Evolutionary conservation across 2,797 vertebrate genomes (phyloP).

Genomic region (Notolepis coatsorum): DNA sequence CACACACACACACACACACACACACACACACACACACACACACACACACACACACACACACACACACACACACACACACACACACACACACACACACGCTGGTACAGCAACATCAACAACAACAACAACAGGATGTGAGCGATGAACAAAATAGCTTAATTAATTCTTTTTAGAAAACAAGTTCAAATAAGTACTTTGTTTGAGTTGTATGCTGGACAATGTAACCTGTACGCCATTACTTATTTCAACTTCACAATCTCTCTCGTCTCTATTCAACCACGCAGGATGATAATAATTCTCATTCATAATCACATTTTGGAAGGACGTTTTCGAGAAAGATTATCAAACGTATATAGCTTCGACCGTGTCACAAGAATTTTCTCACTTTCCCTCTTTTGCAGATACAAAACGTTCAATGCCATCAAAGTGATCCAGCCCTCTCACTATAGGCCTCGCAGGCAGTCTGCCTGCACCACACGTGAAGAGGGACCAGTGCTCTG

Average conservation of each 20-base stretch:
- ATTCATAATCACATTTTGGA: too few relatives aligned
- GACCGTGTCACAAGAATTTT: slow-evolving; percentile 48
- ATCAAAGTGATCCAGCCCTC: slow-evolving; percentile 19
- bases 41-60: too few relatives aligned
- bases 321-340: too few relatives aligned
- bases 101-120: too few relatives aligned
- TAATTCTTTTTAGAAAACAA: background rate
- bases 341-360: too few relatives aligned
- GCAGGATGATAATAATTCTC: too few relatives aligned
- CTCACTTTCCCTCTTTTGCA: slow-evolving; percentile 18
- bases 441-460: slow-evolving; percentile 16
- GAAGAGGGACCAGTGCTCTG: slow-evolving; percentile 32
- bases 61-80: too few relatives aligned
- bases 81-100: too few relatives aligned
- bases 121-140: too few relatives aligned
- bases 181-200: background rate
- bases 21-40: too few relatives aligned
- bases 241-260: background rate
- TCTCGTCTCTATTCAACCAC: too few relatives aligned
- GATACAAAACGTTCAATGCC: slow-evolving; percentile 18
- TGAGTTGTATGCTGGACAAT: background rate
- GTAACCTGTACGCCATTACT: background rate
- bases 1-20: too few relatives aligned
- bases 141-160: background rate
- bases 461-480: slow-evolving; percentile 27